Evolutionary conservation across 2,113 vertebrate genomes (phyloP), one percentile per base, ranked within the genome.

Genomic region (Cacatua alba): DNA sequence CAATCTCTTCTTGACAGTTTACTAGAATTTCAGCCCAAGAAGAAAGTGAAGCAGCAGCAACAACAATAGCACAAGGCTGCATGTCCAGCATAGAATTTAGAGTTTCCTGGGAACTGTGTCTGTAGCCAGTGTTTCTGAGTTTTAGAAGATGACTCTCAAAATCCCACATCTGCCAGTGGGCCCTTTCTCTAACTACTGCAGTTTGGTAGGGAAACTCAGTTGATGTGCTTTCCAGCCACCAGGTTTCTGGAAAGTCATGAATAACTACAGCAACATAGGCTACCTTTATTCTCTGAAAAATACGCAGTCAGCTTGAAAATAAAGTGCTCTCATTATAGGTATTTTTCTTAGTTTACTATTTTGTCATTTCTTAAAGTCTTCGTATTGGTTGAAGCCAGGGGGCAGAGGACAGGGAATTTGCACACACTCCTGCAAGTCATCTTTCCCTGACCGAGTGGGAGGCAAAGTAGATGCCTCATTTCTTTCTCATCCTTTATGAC

Each of bases 141-240:
- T 43, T 49, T 29, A 62, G 37, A 64, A 12, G 5, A 23, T 2
- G 1, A 18, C 11, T 74, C 57, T 37, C 9, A 77, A 79, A 88
- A 48, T 33, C 24, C 17, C 17, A 17, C 0, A 2, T 43, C 14
- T 59, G 17, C 8, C 12, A n/a, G 15, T 86, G 31, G 1, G 3
- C 23, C 17, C 28, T 74, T 53, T 16, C 17, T 60, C 20, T 60
- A 33, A 44, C 35, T 71, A 20, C 31, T 68, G 8, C 10, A 25
- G 19, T 31, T 44, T 39, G 59, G 26, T 17, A 60, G 25, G 53
- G 63, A 43, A 86, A 28, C n/a, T 52, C 41, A 39, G 9, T 5
- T 49, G 4, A 59, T 41, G 24, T 76, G 16, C 33, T 64, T 95
- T 72, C 53, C 15, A 69, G 1, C 6, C 21, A n/a, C 19, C 15